Conservation (phyloP, 2,113 vertebrate genomes). For the Corythornis cristatus region DNA sequence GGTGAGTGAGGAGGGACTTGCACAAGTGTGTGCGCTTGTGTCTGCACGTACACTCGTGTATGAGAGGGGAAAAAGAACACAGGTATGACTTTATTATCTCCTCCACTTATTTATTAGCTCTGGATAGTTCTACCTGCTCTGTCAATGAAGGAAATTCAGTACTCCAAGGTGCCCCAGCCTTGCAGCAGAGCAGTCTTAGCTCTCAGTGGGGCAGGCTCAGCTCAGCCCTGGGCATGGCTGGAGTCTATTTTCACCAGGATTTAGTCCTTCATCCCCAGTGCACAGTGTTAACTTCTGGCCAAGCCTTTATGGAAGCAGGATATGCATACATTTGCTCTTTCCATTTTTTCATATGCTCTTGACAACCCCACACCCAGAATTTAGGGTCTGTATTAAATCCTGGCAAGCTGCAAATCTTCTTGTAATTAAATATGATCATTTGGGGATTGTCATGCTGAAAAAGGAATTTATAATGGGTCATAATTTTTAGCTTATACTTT, state of each 20-base stretch:
- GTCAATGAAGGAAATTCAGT: neutral
- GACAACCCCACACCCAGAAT: neutral
- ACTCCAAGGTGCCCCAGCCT: neutral
- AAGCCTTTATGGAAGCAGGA: neutral
- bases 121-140: neutral
- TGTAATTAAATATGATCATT: neutral
- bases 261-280: neutral
- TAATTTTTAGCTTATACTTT: neutral
- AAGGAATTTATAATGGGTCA: neutral
- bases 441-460: neutral
- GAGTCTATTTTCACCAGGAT: neutral
- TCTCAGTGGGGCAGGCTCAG: neutral
- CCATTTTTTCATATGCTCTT: accelerated
- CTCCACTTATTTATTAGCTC: neutral
- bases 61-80: neutral
- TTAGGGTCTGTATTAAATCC: neutral
- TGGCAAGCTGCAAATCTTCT: neutral
- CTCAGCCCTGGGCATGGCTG: neutral
- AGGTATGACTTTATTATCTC: neutral
- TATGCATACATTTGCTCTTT: neutral
- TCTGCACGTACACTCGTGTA: accelerated
- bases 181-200: neutral
- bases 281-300: neutral
- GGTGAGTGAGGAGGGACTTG: accelerated
- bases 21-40: neutral